A percentile compares a stretch with the other conserved stretches of the same genome.
Evolutionary conservation across 2,888 invertebrate genomes (phyloP).

Genomic region (Idaea dimidiata): DNA sequence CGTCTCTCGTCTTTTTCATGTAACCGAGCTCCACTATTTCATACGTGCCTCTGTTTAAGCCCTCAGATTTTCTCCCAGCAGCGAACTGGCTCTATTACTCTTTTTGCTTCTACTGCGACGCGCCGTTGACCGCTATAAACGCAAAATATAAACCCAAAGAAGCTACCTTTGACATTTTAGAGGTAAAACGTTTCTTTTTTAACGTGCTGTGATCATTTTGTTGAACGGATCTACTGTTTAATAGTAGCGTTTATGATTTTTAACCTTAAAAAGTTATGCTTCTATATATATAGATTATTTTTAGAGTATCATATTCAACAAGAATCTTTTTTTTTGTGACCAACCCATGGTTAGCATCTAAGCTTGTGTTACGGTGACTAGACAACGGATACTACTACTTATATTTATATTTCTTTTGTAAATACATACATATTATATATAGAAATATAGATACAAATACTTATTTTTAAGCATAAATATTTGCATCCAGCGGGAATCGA

Average conservation of each 20-base stretch:
- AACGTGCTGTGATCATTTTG: constrained; percentile 60
- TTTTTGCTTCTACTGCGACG: constrained; percentile 71
- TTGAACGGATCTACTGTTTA: constrained; percentile 53
- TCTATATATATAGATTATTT: too few relatives aligned
- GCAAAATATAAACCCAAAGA: constrained; percentile 79
- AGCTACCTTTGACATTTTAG: constrained; percentile 78
- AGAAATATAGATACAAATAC: too few relatives aligned
- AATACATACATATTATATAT: too few relatives aligned
- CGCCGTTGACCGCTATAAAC: constrained; percentile 76
- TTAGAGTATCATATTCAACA: too few relatives aligned
- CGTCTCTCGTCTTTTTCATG: constrained; percentile 80
- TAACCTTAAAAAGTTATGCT: constrained; percentile 11
- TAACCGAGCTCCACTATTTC: constrained; percentile 79
- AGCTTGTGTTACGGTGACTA: too few relatives aligned
- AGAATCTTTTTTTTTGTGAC: background rate
- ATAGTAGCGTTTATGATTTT: constrained; percentile 43
- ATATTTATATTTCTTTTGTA: too few relatives aligned
- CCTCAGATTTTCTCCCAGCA: constrained; percentile 78
- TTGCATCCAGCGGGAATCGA: too few relatives aligned
- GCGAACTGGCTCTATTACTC: constrained; percentile 61
- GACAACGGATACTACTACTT: too few relatives aligned
- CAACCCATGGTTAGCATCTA: too few relatives aligned
- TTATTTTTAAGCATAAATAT: too few relatives aligned
- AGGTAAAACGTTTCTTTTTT: constrained; percentile 72
- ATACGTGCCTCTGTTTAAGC: constrained; percentile 80